Evolutionary conservation across 2,888 invertebrate species (phyloP), one percentile per base, ranked within the genome.

Genomic region (Microctonus aethiopoides): DNA sequence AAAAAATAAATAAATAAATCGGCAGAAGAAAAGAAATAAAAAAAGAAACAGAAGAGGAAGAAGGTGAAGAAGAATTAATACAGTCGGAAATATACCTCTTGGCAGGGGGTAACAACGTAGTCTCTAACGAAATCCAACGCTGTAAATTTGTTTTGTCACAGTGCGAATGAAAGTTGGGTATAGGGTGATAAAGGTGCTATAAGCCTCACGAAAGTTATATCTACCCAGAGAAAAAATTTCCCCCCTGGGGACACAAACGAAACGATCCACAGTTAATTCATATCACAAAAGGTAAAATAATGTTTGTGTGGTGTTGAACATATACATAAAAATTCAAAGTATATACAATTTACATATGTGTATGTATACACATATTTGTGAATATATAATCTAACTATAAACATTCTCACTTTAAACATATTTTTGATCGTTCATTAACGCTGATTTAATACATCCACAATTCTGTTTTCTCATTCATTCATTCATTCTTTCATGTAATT

Each of bases 71-170:
- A 26, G 60, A 60, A 60, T 62, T 59, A 63, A 67, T 67, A 62
- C 41, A 51, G 63, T 67, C 41, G 67, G 67, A 69, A 46, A 70
- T 52, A 62, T 57, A 51, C 32, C 57, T 57, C 57, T 69, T 72
- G 69, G 74, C 74, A 73, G 75, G 77, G 75, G 74, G 70, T n/a
- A n/a, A n/a, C n/a, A n/a, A n/a, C n/a, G n/a, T n/a, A n/a, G n/a
- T 67, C 74, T 34, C 34, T 46, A 39, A 60, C 71, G 51, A 70
- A 74, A 75, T 74, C 71, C 72, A 70, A 69, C 67, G 72, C 63
- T 68, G 72, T 75, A 74, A 74, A 74, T 75, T 75, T 79, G 79
- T 81, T 80, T 79, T 79, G 80, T 81, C 79, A 78, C 79, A 78
- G 75, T 71, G 72, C 68, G 76, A 76, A 76, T 74, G 75, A 72